phyloP scores from a whole-genome alignment of 2,797 vertebrate genomes.

The Mycteria americana region DNA sequence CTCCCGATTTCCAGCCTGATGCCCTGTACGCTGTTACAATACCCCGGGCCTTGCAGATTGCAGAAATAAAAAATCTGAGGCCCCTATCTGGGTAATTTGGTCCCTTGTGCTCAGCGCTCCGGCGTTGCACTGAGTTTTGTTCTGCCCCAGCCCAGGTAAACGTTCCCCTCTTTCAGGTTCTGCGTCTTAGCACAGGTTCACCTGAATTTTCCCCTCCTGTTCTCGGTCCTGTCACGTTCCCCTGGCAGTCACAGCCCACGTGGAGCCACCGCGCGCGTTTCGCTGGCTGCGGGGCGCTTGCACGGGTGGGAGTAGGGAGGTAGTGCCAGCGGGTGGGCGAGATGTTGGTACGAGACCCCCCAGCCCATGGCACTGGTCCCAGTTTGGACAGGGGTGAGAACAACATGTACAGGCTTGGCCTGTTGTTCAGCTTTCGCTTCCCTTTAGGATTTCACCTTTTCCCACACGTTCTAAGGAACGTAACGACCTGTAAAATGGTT shows the following conservation, averaged over 20 bases:
- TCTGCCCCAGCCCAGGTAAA: fast-evolving
- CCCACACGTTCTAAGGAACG: neutral
- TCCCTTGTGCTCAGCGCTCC: neutral
- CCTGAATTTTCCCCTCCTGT: neutral
- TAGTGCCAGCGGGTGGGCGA: fast-evolving
- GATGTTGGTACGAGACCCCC: neutral
- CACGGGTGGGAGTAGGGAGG: neutral
- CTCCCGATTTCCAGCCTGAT: neutral
- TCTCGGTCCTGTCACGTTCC: fast-evolving
- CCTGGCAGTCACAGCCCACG: neutral
- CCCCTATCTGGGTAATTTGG: too few species aligned
- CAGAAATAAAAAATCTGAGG: too few species aligned
- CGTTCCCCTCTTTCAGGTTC: neutral
- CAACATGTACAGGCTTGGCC: neutral
- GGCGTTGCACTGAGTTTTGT: fast-evolving
- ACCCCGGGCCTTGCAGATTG: neutral
- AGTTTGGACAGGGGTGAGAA: neutral
- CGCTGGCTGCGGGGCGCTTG: fast-evolving
- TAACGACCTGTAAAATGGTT: neutral
- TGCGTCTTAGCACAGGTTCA: neutral
- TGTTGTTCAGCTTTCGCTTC: neutral
- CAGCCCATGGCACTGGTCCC: neutral
- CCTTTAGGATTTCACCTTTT: neutral
- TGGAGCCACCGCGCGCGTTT: neutral
- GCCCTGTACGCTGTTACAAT: fast-evolving